Percentiles rank a stretch among this genome's conserved stretches.
phyloP scores from a whole-genome alignment of 2,888 invertebrate species.

The Acanthosepion lycidas region DNA sequence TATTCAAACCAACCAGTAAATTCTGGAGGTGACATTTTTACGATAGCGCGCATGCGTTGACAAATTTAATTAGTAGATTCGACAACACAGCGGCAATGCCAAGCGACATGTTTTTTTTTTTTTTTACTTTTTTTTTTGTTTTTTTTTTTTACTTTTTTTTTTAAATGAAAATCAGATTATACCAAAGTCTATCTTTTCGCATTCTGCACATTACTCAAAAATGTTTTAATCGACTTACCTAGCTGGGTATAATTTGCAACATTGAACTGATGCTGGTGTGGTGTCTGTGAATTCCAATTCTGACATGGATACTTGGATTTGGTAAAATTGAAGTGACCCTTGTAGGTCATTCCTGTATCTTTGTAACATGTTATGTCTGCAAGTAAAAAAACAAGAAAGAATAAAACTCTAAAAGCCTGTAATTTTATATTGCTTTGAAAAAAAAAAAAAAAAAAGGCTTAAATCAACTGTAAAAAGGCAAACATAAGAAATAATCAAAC shows the following conservation, averaged over 20 bases:
- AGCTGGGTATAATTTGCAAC: conserved; percentile 41
- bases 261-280: conserved; percentile 40
- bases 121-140: no score
- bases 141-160: no score
- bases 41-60: no score
- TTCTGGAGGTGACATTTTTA: no score
- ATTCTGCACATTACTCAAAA: background rate
- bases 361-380: conserved; percentile 47
- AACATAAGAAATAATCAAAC: no score
- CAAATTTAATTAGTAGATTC: no score
- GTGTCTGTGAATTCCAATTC: conserved; percentile 42
- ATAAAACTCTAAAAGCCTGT: no score
- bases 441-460: background rate
- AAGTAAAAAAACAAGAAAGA: background rate
- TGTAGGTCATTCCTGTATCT: conserved; percentile 47
- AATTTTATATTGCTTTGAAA: background rate
- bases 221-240: conserved; percentile 24
- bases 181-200: no score
- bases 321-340: conserved; percentile 43
- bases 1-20: no score
- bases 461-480: background rate
- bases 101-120: no score
- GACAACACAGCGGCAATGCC: no score
- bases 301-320: conserved; percentile 44
- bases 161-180: no score